Evolutionary conservation across 2,113 vertebrate species (phyloP).

Genomic region (Chaenogobius annularis): DNA sequence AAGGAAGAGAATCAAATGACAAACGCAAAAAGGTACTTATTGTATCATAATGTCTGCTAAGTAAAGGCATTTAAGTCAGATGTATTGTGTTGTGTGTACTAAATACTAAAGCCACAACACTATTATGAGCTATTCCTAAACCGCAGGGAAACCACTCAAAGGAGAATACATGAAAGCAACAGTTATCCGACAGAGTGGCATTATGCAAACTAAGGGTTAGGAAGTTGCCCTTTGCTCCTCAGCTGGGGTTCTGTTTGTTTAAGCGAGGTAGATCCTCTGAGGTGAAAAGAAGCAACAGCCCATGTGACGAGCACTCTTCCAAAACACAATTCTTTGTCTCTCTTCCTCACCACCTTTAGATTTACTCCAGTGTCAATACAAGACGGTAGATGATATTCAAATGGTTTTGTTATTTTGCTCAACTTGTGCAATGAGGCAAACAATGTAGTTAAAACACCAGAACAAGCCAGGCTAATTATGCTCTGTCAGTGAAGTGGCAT

Average conservation of each 20-base stretch:
- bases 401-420: background rate
- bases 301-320: conserved; percentile 21
- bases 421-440: background rate
- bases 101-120: conserved; percentile 16
- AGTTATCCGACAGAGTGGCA: conserved; percentile 49
- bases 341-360: background rate
- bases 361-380: background rate
- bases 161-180: conserved; percentile 59
- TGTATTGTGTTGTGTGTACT: conserved; percentile 18
- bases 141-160: conserved; percentile 29
- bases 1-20: conserved; percentile 13
- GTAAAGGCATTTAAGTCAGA: too few relatives aligned
- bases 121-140: conserved; percentile 15
- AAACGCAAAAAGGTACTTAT: conserved; percentile 40
- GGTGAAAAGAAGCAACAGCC: conserved; percentile 6
- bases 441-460: background rate
- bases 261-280: conserved; percentile 60
- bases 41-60: conserved; percentile 27
- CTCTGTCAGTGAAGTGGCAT: conserved; percentile 26
- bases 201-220: conserved; percentile 51
- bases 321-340: background rate
- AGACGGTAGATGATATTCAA: background rate
- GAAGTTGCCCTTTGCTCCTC: conserved; percentile 69
- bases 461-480: background rate
- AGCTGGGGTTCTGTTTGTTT: conserved; percentile 68